These are phyloP conservation scores for Leptocoma aspasia DNA, from an alignment of 2,113 vertebrate species.

Conservation along the genomic window DNA sequence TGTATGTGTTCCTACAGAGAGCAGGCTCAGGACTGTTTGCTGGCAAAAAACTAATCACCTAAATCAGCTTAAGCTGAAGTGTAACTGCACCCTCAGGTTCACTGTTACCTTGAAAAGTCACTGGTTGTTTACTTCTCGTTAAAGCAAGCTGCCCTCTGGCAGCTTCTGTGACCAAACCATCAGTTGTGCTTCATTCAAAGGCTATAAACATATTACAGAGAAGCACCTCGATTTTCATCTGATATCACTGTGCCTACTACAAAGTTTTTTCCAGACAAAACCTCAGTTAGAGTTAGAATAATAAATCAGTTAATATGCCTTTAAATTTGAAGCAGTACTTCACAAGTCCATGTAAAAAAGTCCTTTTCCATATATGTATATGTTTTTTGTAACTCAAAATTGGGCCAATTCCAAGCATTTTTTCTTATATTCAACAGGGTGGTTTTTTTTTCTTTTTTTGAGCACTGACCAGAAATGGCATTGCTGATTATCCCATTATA, in stretches of 20 bases:
- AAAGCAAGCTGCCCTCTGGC: conserved; percentile 70
- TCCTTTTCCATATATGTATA: neutral
- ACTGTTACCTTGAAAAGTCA: conserved; percentile 66
- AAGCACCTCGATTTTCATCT: conserved; percentile 57
- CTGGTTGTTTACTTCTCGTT: conserved; percentile 51
- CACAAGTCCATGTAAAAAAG: neutral
- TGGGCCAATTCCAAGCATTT: neutral
- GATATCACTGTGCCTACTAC: conserved; percentile 35
- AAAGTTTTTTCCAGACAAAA: conserved; percentile 48
- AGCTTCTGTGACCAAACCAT: conserved; percentile 70
- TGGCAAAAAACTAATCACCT: conserved; percentile 22
- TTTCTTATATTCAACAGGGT: neutral
- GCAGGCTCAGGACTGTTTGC: neutral
- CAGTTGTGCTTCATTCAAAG: conserved; percentile 65
- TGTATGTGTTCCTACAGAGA: neutral
- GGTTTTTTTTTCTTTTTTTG: neutral
- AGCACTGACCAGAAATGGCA: neutral
- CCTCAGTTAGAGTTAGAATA: neutral
- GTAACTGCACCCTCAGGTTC: conserved; percentile 60
- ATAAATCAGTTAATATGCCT: neutral
- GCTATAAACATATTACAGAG: conserved; percentile 55
- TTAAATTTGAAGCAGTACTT: conserved; percentile 15
- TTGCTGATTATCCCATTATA: neutral
- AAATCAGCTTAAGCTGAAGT: conserved; percentile 44
- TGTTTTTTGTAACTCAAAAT: neutral